Conservation (phyloP, 2,113 vertebrate species). For the Ochotona princeps region DNA sequence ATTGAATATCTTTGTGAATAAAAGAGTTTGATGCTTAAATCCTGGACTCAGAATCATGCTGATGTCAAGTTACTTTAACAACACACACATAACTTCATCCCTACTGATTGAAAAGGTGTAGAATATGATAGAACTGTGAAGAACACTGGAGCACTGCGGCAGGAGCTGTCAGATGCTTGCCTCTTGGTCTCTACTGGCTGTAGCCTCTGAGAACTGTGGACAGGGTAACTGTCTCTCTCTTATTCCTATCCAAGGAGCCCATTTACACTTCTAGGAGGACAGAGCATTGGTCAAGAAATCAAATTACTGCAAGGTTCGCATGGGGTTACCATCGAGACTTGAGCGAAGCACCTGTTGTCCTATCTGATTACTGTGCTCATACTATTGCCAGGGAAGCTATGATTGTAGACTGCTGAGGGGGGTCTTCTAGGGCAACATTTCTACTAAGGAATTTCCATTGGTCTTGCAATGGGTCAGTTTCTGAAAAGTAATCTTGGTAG, state of each 20-base stretch:
- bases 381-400: neutral
- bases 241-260: neutral
- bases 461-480: neutral
- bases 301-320: fast-evolving
- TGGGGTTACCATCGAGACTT: fast-evolving
- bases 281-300: no score
- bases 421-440: neutral
- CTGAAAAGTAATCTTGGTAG: neutral
- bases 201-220: no score
- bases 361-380: fast-evolving
- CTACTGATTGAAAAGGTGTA: neutral
- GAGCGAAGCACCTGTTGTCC: neutral
- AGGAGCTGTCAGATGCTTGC: neutral
- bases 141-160: no score
- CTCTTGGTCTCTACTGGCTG: neutral
- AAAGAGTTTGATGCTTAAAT: neutral
- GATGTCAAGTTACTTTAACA: no score
- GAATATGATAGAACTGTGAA: neutral
- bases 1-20: neutral
- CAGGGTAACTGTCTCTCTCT: neutral
- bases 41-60: neutral
- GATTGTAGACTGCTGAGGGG: no score
- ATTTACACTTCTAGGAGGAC: neutral
- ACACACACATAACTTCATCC: neutral
- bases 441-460: neutral